Conservation (phyloP, 2,113 vertebrate genomes). For the Crotalus tigris region DNA sequence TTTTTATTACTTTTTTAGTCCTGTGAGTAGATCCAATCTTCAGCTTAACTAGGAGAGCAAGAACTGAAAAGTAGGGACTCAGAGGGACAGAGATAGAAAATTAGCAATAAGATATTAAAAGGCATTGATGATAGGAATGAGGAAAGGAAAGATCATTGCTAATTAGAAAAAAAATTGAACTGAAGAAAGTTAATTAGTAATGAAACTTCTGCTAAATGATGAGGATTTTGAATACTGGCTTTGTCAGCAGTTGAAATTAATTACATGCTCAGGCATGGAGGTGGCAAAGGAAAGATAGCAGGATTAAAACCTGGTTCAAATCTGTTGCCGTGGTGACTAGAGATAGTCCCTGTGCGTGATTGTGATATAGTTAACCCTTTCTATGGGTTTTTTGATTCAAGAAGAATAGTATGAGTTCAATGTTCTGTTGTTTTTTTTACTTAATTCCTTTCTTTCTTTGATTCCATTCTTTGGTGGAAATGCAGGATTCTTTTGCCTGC, state of each 20-base stretch:
- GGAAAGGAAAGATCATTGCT: slow-evolving; percentile 35
- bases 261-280: slow-evolving; percentile 62
- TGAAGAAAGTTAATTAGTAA: slow-evolving; percentile 74
- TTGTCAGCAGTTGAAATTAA: slow-evolving; percentile 71
- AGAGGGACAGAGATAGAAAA: not conserved
- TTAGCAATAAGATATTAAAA: not conserved
- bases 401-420: slow-evolving; percentile 9
- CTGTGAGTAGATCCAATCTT: not conserved
- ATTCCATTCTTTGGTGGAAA: not conserved
- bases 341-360: slow-evolving; percentile 38
- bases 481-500: not conserved
- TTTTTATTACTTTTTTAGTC: not conserved
- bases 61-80: not conserved
- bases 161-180: slow-evolving; percentile 68
- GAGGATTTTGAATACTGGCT: slow-evolving; percentile 60
- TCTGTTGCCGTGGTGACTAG: slow-evolving; percentile 61
- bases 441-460: slow-evolving; percentile 12
- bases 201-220: slow-evolving; percentile 61
- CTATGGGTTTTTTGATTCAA: fast-evolving
- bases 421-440: not conserved
- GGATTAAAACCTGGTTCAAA: slow-evolving; percentile 58
- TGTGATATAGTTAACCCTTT: slow-evolving; percentile 41
- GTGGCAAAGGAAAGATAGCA: slow-evolving; percentile 16
- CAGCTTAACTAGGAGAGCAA: not conserved
- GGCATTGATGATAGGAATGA: not conserved